phyloP scores from a whole-genome alignment of 2,113 vertebrate genomes.

The Oriolus oriolus region DNA sequence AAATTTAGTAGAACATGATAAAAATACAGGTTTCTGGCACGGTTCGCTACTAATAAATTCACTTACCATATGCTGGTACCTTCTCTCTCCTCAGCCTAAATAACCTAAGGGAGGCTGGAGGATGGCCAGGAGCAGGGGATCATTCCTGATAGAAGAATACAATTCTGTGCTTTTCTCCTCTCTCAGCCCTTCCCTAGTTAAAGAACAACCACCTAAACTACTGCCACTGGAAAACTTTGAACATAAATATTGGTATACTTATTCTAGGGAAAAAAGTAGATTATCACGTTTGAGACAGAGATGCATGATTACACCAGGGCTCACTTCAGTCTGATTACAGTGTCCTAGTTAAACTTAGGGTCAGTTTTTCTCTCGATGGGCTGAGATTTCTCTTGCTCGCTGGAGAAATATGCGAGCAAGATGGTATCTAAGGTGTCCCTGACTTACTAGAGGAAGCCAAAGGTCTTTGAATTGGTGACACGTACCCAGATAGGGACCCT shows the following conservation, averaged over 20 bases:
- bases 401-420: neutral
- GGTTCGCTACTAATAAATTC: neutral
- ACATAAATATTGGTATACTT: neutral
- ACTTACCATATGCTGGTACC: fast-evolving
- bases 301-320: neutral
- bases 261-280: neutral
- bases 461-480: neutral
- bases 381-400: neutral
- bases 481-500: neutral
- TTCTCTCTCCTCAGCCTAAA: neutral
- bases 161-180: neutral
- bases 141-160: neutral
- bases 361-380: neutral
- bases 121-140: neutral
- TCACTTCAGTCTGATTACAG: neutral
- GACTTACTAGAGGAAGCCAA: neutral
- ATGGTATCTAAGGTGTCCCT: neutral
- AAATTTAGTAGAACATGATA: neutral
- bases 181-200: neutral
- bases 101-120: neutral
- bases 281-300: neutral
- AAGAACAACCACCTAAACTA: neutral
- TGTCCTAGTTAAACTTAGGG: neutral
- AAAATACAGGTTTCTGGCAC: neutral
- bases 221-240: neutral